Conservation (phyloP, 2,797 vertebrate genomes). For the Lithobates sylvaticus region DNA sequence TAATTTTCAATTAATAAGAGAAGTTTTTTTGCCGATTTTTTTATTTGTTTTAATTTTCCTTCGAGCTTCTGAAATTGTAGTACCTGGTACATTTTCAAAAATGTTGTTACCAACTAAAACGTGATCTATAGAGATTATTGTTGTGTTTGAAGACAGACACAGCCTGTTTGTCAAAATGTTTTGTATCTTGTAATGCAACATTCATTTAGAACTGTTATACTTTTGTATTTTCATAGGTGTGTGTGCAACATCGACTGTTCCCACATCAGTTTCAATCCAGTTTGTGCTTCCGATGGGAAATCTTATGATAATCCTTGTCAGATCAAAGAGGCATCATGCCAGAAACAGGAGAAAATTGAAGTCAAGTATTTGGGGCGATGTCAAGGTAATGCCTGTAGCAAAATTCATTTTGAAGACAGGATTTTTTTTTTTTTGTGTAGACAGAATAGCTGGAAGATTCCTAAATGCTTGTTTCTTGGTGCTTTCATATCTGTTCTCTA, state of each 20-base stretch:
- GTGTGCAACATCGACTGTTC: constrained; percentile 99
- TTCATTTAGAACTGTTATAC: constrained; percentile 25
- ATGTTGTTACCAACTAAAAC: neutral
- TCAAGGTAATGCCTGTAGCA: constrained; percentile 87
- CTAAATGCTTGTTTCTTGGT: constrained; percentile 9
- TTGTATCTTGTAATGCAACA: neutral
- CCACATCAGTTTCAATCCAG: constrained; percentile 98
- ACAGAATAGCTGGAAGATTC: constrained; percentile 26
- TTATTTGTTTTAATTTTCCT: too few species aligned
- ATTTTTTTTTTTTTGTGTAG: constrained; percentile 67
- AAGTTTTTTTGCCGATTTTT: too few species aligned
- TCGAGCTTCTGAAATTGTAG: too few species aligned
- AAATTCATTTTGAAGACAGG: constrained; percentile 75
- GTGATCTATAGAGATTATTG: neutral
- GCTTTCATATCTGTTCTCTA: neutral
- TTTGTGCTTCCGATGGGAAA: constrained; percentile 97
- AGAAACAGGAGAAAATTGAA: constrained; percentile 99
- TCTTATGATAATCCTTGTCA: constrained; percentile 99
- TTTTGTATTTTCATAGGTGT: constrained; percentile 82
- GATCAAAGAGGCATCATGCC: constrained; percentile 99
- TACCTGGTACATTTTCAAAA: neutral
- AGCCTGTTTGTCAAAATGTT: neutral
- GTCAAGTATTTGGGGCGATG: constrained; percentile 98
- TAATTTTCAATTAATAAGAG: too few species aligned
- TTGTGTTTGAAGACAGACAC: neutral